These are phyloP conservation scores for Callithrix jacchus DNA, from an alignment of 2,113 vertebrate species.

Conservation along the genomic window DNA sequence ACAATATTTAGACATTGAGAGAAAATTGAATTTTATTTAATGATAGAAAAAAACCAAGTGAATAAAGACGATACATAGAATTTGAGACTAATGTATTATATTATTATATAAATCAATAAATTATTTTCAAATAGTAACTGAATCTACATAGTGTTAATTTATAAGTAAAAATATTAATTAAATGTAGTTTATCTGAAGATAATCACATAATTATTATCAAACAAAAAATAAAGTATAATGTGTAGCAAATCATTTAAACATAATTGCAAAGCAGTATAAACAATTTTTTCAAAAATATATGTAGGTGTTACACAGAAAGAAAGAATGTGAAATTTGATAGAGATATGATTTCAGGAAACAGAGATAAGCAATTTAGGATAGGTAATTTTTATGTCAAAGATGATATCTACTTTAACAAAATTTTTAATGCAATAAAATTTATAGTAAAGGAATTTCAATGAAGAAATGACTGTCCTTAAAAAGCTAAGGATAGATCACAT, in stretches of 20 bases:
- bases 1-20: background rate
- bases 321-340: background rate
- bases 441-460: background rate
- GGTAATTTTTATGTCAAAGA: background rate
- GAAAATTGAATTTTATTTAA: background rate
- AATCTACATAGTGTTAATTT: background rate
- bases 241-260: constrained; percentile 38
- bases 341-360: background rate
- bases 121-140: constrained; percentile 23
- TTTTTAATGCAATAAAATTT: background rate
- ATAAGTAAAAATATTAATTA: constrained; percentile 42
- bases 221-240: background rate
- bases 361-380: background rate
- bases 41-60: background rate
- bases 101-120: background rate
- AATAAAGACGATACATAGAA: background rate
- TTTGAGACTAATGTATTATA: background rate
- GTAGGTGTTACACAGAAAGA: background rate
- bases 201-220: constrained; percentile 42
- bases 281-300: background rate
- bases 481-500: background rate
- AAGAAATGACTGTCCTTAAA: background rate
- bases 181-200: background rate
- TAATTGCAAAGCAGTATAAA: constrained; percentile 15
- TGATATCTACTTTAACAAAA: background rate